Percentiles rank a stretch among this genome's conserved stretches.
Evolutionary conservation across 1,140 invertebrate species (phyloP).

Genomic region (Bombus vancouverensis): DNA sequence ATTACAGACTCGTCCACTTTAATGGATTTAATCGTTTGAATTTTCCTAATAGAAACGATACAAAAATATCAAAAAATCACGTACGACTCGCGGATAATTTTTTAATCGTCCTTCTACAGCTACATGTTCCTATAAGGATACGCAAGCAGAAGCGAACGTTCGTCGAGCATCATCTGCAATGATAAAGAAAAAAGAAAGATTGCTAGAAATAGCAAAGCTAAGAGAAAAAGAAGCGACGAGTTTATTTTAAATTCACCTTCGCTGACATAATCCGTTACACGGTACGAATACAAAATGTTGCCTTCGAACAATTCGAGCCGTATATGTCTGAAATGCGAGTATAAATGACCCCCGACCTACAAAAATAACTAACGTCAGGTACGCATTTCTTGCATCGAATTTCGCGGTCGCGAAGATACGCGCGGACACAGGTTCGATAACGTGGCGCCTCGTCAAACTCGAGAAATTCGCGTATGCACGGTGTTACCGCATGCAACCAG

Average conservation of each 20-base stretch:
- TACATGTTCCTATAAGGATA: no score
- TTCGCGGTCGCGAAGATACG: neutral
- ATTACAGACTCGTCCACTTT: no score
- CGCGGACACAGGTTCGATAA: slow-evolving; percentile 1
- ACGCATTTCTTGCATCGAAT: slow-evolving; percentile 20
- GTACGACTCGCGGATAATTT: no score
- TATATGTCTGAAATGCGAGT: neutral
- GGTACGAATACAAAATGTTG: no score
- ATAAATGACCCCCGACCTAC: neutral
- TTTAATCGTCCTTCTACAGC: no score
- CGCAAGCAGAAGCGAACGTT: no score
- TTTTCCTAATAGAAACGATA: no score
- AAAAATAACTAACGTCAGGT: slow-evolving; percentile 28
- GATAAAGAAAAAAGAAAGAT: no score
- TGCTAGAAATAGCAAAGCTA: no score
- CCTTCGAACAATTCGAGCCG: neutral
- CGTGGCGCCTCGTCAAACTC: slow-evolving; percentile 18
- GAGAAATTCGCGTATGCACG: slow-evolving; percentile 2
- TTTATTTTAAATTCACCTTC: neutral
- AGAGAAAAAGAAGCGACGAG: no score
- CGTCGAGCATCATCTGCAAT: neutral
- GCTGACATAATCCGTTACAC: neutral
- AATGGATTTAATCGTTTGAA: no score
- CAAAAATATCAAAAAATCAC: no score
- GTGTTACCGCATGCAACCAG: slow-evolving; percentile 15